These are phyloP conservation scores for Agapornis roseicollis DNA, from an alignment of 2,113 vertebrate genomes.

Conservation along the genomic window DNA sequence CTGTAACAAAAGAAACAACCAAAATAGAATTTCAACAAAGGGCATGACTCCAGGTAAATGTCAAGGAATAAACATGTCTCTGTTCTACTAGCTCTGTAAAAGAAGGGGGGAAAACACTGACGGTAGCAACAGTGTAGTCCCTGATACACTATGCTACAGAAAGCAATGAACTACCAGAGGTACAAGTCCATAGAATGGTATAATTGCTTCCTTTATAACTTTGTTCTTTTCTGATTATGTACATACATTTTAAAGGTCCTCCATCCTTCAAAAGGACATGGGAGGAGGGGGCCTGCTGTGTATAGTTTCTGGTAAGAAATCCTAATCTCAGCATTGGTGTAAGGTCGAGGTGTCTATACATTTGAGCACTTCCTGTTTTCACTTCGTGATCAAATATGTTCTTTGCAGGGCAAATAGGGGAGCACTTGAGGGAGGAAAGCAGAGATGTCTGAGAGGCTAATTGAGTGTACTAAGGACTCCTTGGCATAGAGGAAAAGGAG, in stretches of 20 bases:
- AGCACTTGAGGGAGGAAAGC: conserved; percentile 82
- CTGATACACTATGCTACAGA: not conserved
- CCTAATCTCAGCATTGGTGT: conserved; percentile 63
- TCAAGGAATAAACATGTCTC: not conserved
- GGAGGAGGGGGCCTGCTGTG: not conserved
- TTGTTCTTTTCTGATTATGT: conserved; percentile 48
- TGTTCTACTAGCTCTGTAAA: not conserved
- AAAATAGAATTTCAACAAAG: not conserved
- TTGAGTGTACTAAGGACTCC: conserved; percentile 83
- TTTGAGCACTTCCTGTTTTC: conserved; percentile 93
- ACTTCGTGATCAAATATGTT: conserved; percentile 84
- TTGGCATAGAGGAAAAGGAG: conserved; percentile 76
- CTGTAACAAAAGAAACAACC: not conserved
- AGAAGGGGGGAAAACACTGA: not conserved
- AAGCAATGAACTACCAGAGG: conserved; percentile 33
- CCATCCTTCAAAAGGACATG: conserved; percentile 2
- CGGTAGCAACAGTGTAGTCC: not conserved
- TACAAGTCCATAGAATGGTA: conserved; percentile 6
- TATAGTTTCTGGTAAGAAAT: conserved; percentile 62
- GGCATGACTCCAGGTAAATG: not conserved
- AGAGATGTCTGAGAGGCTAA: conserved; percentile 83
- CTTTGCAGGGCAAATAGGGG: conserved; percentile 83
- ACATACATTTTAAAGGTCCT: conserved; percentile 52
- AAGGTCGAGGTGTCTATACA: conserved; percentile 84
- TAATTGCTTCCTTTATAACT: conserved; percentile 66